Evolutionary conservation across 2,888 invertebrate species (phyloP).

Genomic region (Lycophotia porphyrea): DNA sequence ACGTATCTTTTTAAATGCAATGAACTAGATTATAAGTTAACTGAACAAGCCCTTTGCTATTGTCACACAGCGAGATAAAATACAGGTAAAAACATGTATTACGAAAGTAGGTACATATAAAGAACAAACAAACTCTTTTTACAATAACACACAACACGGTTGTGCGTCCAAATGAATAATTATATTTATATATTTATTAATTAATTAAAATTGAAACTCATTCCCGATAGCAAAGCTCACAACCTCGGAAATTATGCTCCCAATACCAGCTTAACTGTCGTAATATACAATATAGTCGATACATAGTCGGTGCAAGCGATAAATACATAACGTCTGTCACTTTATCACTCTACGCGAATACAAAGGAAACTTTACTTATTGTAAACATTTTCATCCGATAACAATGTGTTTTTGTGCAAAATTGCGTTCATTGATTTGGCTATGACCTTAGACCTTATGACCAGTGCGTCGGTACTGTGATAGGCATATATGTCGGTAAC

Average conservation of each 20-base stretch:
- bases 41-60: constrained; percentile 83
- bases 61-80: constrained; percentile 84
- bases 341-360: constrained; percentile 61
- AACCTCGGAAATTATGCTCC: constrained; percentile 90
- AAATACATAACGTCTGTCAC: constrained; percentile 66
- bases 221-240: constrained; percentile 89
- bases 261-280: constrained; percentile 89
- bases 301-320: constrained; percentile 77
- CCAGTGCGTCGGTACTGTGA: constrained; percentile 70
- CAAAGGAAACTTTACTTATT: constrained; percentile 68
- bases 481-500: constrained; percentile 81
- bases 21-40: constrained; percentile 80
- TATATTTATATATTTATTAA: constrained; percentile 76
- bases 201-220: constrained; percentile 84
- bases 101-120: constrained; percentile 83
- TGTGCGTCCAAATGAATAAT: constrained; percentile 86
- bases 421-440: constrained; percentile 70
- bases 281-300: constrained; percentile 81
- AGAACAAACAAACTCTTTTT: constrained; percentile 88
- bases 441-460: constrained; percentile 70
- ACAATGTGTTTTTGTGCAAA: constrained; percentile 78
- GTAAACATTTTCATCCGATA: constrained; percentile 65
- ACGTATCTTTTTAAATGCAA: constrained; percentile 87
- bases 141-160: constrained; percentile 86
- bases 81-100: constrained; percentile 84